A percentile compares a stretch with the other conserved stretches of the same genome.
phyloP scores from a whole-genome alignment of 2,113 vertebrate species.

The Halcyon senegalensis region DNA sequence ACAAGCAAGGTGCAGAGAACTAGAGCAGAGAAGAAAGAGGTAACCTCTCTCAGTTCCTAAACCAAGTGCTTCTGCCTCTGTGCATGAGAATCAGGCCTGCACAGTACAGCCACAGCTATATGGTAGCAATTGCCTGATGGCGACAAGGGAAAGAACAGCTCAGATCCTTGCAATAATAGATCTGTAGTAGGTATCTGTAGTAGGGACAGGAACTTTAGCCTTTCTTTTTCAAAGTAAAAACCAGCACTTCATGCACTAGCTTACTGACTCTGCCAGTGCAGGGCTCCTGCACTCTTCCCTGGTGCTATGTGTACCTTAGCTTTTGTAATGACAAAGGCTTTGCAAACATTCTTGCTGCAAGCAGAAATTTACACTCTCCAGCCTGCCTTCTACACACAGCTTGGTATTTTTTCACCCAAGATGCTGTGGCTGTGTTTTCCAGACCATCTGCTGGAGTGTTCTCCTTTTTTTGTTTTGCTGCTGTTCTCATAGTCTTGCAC shows the following conservation, averaged over 20 bases:
- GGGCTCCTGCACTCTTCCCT: not conserved
- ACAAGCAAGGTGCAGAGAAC: not conserved
- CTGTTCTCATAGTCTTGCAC: not conserved
- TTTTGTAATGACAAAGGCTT: not conserved
- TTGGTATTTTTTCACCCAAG: not conserved
- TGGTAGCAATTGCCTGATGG: not conserved
- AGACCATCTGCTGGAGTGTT: not conserved
- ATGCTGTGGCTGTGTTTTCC: not conserved
- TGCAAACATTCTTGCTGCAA: not conserved
- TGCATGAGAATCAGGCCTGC: not conserved
- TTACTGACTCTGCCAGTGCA: not conserved
- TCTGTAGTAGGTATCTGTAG: not conserved
- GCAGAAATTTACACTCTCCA: not conserved
- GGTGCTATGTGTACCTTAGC: not conserved
- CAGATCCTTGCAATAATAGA: not conserved
- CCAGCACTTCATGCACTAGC: not conserved
- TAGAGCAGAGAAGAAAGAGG: not conserved
- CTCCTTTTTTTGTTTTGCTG: not conserved
- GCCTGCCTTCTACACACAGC: not conserved
- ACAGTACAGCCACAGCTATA: not conserved
- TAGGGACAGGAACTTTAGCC: not conserved
- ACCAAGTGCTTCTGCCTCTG: not conserved
- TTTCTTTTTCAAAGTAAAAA: not conserved
- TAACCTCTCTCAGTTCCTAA: not conserved
- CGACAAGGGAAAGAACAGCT: not conserved